phyloP scores from a whole-genome alignment of 1,140 invertebrate genomes.

The Drosophila parabipectinata region DNA sequence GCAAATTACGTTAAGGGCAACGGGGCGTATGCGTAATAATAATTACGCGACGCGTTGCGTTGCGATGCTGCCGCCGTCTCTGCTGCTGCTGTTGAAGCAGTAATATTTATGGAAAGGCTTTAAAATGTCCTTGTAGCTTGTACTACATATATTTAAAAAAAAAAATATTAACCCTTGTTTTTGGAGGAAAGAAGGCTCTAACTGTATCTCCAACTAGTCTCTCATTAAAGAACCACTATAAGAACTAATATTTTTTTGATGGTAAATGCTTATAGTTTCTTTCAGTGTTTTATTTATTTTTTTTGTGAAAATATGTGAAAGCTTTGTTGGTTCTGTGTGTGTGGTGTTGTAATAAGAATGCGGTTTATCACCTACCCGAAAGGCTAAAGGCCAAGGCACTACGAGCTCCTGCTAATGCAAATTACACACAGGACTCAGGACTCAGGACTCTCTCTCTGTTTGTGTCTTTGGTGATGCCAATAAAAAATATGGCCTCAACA shows the following conservation, averaged over 20 bases:
- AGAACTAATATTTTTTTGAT: too few relatives aligned
- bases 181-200: too few relatives aligned
- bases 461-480: slow-evolving; percentile 47
- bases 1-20: slow-evolving; percentile 26
- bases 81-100: slow-evolving; percentile 22
- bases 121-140: slow-evolving; percentile 49
- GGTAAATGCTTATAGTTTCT: too few relatives aligned
- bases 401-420: slow-evolving; percentile 48
- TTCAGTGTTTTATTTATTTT: too few relatives aligned
- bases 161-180: too few relatives aligned
- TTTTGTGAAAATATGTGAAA: too few relatives aligned
- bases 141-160: slow-evolving; percentile 27
- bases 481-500: slow-evolving; percentile 83
- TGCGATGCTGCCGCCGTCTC: too few relatives aligned
- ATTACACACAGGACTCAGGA: slow-evolving; percentile 27
- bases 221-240: too few relatives aligned
- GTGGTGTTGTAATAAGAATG: slow-evolving; percentile 34
- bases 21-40: slow-evolving; percentile 76
- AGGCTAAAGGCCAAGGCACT: background rate
- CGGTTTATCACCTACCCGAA: slow-evolving; percentile 56
- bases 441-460: slow-evolving; percentile 1
- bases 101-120: slow-evolving; percentile 65
- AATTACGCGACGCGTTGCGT: slow-evolving; percentile 55
- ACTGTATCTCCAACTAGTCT: too few relatives aligned
- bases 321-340: slow-evolving; percentile 16